Evolutionary conservation across 2,888 invertebrate species (phyloP).

Genomic region (Metalampra italica): DNA sequence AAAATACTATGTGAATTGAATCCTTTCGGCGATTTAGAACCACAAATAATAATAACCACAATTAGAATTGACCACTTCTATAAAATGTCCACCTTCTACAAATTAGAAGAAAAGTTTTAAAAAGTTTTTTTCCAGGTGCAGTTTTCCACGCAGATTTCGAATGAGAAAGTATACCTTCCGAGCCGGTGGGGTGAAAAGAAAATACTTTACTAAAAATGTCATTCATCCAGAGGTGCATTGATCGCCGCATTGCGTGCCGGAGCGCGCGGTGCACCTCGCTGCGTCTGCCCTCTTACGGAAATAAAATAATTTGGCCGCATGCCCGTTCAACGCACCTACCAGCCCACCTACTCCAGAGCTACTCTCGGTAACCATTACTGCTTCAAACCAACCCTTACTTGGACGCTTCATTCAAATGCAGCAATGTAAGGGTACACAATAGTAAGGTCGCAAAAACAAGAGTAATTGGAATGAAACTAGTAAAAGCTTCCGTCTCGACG

Average conservation of each 20-base stretch:
- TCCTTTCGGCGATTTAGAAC: too few relatives aligned
- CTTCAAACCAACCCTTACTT: slow-evolving; percentile 11
- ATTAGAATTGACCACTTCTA: too few relatives aligned
- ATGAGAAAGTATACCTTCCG: too few relatives aligned
- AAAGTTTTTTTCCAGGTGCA: too few relatives aligned
- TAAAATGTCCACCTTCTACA: too few relatives aligned
- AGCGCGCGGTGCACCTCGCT: slow-evolving; percentile 6
- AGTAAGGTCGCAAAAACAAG: slow-evolving; percentile 6
- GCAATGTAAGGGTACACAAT: slow-evolving; percentile 24
- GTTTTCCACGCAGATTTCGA: too few relatives aligned
- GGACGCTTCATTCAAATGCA: neutral
- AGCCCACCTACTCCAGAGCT: neutral
- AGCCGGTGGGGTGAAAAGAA: too few relatives aligned
- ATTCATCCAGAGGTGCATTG: too few relatives aligned
- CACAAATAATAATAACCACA: too few relatives aligned
- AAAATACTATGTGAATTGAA: too few relatives aligned
- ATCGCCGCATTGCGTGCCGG: slow-evolving; percentile 8
- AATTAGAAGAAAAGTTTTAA: too few relatives aligned
- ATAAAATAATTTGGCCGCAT: slow-evolving; percentile 60
- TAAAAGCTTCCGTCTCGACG: slow-evolving; percentile 46
- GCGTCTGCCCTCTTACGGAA: slow-evolving; percentile 54
- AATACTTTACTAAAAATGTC: neutral
- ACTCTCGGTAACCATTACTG: slow-evolving; percentile 24
- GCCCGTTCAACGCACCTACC: slow-evolving; percentile 21
- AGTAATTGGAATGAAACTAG: slow-evolving; percentile 31